Conservation (phyloP, 1,140 invertebrate genomes). For the Drosophila parabipectinata region DNA sequence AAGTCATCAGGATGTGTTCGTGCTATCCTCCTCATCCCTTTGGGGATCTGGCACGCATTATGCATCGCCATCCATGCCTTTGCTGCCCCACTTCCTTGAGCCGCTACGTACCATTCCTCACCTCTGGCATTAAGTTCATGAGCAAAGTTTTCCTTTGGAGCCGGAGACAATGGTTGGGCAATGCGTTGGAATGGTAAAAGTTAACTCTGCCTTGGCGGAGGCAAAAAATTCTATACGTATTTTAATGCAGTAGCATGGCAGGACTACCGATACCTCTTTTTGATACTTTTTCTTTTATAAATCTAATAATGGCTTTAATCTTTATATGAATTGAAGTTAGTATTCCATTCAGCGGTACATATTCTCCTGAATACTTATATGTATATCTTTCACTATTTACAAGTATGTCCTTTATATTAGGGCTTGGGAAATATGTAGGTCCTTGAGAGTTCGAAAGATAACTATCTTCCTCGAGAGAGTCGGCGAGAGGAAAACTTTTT, state of each 20-base stretch:
- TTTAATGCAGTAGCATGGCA: not conserved
- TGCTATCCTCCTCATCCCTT: not conserved
- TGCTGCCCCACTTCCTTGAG: slow-evolving; percentile 1
- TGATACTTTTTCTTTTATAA: not conserved
- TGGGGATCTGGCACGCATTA: slow-evolving; percentile 56
- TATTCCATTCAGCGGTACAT: not conserved
- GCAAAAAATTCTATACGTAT: slow-evolving; percentile 24
- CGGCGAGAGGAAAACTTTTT: slow-evolving; percentile 44
- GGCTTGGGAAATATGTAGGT: not conserved
- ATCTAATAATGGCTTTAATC: not conserved
- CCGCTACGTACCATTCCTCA: slow-evolving; percentile 20
- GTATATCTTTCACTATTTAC: not conserved
- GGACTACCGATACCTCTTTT: not conserved
- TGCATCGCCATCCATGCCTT: slow-evolving; percentile 41
- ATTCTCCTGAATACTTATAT: not conserved
- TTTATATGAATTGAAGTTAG: not conserved
- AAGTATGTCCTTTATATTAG: not conserved
- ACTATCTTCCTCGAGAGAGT: not conserved
- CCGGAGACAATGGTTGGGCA: slow-evolving; percentile 58
- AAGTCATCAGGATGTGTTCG: slow-evolving; percentile 60
- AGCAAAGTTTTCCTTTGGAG: slow-evolving; percentile 58
- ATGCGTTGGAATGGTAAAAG: slow-evolving; percentile 49
- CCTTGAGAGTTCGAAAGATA: not conserved
- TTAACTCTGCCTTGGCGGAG: slow-evolving; percentile 48
- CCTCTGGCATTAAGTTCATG: slow-evolving; percentile 67